Base-by-base conservation (phyloP, 1,140 invertebrate genomes). In the Adelges cooleyi region DNA sequence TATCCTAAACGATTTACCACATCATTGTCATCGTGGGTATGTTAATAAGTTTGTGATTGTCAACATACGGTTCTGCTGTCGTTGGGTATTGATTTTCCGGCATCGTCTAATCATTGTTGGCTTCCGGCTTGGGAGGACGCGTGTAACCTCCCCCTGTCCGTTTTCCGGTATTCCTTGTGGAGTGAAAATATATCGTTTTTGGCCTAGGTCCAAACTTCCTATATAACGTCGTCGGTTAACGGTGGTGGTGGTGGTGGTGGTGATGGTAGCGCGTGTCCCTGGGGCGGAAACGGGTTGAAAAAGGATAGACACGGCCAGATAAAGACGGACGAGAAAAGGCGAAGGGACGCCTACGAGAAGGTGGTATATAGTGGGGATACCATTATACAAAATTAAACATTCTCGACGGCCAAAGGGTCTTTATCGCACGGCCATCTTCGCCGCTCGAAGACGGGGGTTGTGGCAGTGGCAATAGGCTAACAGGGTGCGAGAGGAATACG, bases 321-420 rank as follows among this genome's bases (percentile, higher is more conserved):
- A 33, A 33, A 8, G n/a, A 42, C 40, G 40, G 40, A 42, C 33
- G n/a, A 17, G n/a, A 42, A 42, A 4, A n/a, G 36, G 36, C 4
- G 27, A 3, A 22, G 53, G n/a, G 20, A 36, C 3, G 36, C 29
- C 5, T 33, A 5, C 5, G 5, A n/a, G 13, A 1, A 13, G n/a
- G n/a, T 11, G 4, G 40, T 9, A 13, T n/a, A n/a, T n/a, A n/a
- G n/a, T n/a, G 9, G 23, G 29, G 54, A 59, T 46, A 23, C 54
- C 54, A 59, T 59, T 46, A 59, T 59, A 59, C 54, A 27, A 59
- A 59, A 59, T 59, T 59, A 59, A 59, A 59, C 54, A 59, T 59
- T 59, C 54, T 59, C 54, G 23, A n/a, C 23, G 54, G 54, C 54
- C 54, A 59, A 59, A 42, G 54, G 54, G 54, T 59, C 54, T 59